Evolutionary conservation across 1,140 invertebrate species (phyloP).

Genomic region (Euborellia annulipes): DNA sequence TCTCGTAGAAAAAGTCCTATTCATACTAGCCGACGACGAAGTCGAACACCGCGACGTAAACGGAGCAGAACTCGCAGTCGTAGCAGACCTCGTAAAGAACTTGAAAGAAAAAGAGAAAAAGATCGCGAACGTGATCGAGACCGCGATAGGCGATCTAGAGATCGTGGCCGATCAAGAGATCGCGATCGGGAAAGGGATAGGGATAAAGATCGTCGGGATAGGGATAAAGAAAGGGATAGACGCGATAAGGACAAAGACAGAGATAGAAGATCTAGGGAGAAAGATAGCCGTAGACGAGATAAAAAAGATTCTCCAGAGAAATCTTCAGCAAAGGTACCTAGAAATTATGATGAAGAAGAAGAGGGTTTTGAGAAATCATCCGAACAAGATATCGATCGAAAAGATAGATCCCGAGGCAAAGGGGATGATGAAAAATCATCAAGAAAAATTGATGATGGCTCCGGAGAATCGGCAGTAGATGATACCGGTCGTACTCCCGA

Average conservation of each 20-base stretch:
- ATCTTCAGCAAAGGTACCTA: constrained; percentile 24
- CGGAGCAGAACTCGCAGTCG: constrained; percentile 4
- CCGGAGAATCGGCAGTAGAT: constrained; percentile 16
- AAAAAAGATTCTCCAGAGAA: constrained; percentile 18
- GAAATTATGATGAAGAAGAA: constrained; percentile 37
- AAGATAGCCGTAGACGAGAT: constrained; percentile 16
- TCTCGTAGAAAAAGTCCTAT: constrained; percentile 12
- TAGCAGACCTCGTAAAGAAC: constrained; percentile 3
- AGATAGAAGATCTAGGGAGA: constrained; percentile 14
- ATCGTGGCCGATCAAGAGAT: constrained; percentile 27
- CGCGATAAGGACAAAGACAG: constrained; percentile 7
- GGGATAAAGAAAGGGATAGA: constrained; percentile 19
- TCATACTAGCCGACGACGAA: constrained; percentile 20
- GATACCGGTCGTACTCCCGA: constrained; percentile 11
- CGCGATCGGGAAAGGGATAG: constrained; percentile 26
- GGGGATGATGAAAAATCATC: neutral
- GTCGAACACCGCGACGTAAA: constrained; percentile 19
- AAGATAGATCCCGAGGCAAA: neutral
- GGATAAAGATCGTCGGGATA: constrained; percentile 28
- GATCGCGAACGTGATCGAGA: constrained; percentile 1
- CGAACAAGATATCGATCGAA: neutral
- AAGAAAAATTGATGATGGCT: constrained; percentile 16
- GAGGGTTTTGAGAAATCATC: constrained; percentile 25
- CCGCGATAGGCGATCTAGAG: constrained; percentile 13
- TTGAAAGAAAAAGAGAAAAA: constrained; percentile 3